A percentile compares a stretch with the other conserved stretches of the same genome.
phyloP scores from a whole-genome alignment of 2,888 invertebrate genomes.

The Gandaritis pyraliata region DNA sequence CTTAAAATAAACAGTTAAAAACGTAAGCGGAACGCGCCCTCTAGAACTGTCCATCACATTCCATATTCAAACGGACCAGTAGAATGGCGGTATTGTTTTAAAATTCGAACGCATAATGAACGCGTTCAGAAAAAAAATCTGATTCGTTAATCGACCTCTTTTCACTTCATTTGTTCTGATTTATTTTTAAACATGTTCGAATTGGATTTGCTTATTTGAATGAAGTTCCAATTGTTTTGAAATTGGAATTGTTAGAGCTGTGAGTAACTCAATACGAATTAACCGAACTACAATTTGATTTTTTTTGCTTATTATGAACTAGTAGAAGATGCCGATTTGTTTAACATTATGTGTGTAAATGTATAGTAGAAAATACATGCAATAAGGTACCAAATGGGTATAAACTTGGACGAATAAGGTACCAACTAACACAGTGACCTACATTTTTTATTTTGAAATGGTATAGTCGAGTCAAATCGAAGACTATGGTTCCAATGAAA shows the following conservation, averaged over 20 bases:
- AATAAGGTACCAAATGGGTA: background rate
- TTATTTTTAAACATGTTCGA: slow-evolving; percentile 53
- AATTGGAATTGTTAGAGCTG: slow-evolving; percentile 66
- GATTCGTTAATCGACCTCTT: slow-evolving; percentile 79
- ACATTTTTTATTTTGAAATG: slow-evolving; percentile 9
- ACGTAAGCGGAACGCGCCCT: slow-evolving; percentile 54
- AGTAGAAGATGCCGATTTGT: background rate
- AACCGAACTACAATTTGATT: slow-evolving; percentile 68
- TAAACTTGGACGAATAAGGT: background rate
- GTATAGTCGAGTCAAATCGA: slow-evolving; percentile 10
- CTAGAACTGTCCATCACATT: slow-evolving; percentile 73
- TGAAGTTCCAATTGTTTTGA: slow-evolving; percentile 58
- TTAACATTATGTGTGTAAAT: background rate
- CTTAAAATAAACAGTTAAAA: slow-evolving; percentile 74
- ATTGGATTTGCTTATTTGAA: slow-evolving; percentile 70
- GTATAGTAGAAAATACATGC: background rate
- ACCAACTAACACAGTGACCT: slow-evolving; percentile 4
- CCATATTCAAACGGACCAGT: slow-evolving; percentile 75
- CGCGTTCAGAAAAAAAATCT: slow-evolving; percentile 55
- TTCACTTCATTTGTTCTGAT: slow-evolving; percentile 78
- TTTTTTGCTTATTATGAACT: slow-evolving; percentile 38
- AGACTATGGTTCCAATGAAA: slow-evolving; percentile 18
- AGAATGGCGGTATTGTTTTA: slow-evolving; percentile 81
- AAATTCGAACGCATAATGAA: slow-evolving; percentile 74
- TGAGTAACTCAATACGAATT: slow-evolving; percentile 82